Conservation (phyloP, 1,140 invertebrate genomes). For the Latrodectus geometricus region DNA sequence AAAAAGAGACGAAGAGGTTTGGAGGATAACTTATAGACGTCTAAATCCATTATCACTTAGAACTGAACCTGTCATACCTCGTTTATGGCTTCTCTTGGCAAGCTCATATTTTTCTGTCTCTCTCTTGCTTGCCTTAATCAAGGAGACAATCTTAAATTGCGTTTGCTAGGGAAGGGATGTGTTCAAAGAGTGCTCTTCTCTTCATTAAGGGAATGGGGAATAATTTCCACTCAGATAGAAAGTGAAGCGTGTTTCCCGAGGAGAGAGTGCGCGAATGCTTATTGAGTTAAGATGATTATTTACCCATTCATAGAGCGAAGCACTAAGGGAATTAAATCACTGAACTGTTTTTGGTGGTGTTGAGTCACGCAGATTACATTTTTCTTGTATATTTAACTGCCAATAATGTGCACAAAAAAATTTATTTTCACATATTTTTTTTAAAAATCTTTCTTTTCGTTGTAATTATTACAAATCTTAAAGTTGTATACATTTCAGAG, state of each 20-base stretch:
- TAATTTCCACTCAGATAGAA: conserved; percentile 12
- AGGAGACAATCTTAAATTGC: conserved; percentile 59
- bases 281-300: not conserved
- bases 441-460: too few relatives aligned
- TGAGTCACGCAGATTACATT: too few relatives aligned
- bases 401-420: too few relatives aligned
- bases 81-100: conserved; percentile 47
- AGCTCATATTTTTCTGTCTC: conserved; percentile 57
- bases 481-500: too few relatives aligned
- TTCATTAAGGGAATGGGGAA: conserved; percentile 20
- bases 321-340: too few relatives aligned
- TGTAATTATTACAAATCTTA: too few relatives aligned
- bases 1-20: not conserved
- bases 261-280: not conserved
- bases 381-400: too few relatives aligned
- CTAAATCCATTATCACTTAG: conserved; percentile 61
- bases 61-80: conserved; percentile 55
- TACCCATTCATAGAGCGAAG: too few relatives aligned
- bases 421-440: too few relatives aligned
- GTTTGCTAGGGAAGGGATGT: not conserved
- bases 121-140: conserved; percentile 37
- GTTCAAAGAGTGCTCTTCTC: not conserved
- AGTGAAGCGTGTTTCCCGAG: not conserved
- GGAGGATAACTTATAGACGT: conserved; percentile 56
- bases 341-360: too few relatives aligned